These are phyloP conservation scores for Polylopha cassiicola DNA, from an alignment of 2,888 invertebrate genomes.

Conservation along the genomic window DNA sequence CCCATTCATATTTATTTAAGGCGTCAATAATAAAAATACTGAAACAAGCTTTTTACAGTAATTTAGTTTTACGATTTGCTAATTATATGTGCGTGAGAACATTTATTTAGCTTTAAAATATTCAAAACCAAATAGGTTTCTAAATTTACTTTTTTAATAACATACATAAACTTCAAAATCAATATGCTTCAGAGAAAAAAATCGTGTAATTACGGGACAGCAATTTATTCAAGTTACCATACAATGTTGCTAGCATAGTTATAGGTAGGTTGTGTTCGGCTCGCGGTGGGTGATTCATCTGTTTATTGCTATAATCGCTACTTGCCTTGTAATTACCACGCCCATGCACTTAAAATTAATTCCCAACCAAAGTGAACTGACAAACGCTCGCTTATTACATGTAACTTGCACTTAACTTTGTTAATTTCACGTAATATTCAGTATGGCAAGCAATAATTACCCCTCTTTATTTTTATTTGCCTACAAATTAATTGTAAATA, in stretches of 20 bases:
- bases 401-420: slow-evolving; percentile 14
- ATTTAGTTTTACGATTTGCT: no score
- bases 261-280: slow-evolving; percentile 39
- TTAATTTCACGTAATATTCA: slow-evolving; percentile 18
- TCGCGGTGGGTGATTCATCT: slow-evolving; percentile 54
- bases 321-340: slow-evolving; percentile 58
- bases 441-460: slow-evolving; percentile 14
- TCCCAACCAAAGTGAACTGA: slow-evolving; percentile 56
- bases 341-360: slow-evolving; percentile 71
- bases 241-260: slow-evolving; percentile 6
- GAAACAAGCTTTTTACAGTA: no score
- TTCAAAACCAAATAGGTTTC: no score
- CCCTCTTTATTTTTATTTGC: slow-evolving; percentile 7
- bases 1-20: no score
- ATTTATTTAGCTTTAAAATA: no score
- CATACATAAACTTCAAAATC: no score
- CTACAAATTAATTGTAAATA: no score
- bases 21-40: no score
- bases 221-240: not conserved
- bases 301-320: slow-evolving; percentile 61
- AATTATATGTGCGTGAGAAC: no score
- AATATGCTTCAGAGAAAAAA: no score
- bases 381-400: slow-evolving; percentile 36
- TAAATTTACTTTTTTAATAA: no score
- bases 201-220: no score